Conservation (phyloP, 1,140 invertebrate species). For the Macrosteles quadrilineatus region DNA sequence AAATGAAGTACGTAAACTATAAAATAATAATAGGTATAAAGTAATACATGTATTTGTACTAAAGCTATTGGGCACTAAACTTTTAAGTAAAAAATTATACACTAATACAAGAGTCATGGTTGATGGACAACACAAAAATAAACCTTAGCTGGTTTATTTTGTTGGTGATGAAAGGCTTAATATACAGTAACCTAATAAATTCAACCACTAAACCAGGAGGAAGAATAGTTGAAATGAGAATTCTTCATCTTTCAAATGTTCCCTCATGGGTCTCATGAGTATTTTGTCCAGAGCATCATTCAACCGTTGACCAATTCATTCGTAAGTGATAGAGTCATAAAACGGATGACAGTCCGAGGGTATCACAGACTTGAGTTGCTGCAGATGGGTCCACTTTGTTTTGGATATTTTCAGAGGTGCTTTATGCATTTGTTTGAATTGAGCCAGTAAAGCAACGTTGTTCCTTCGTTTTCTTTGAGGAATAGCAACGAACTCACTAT, state of each 20-base stretch:
- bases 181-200: background rate
- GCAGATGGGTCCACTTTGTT: constrained; percentile 1
- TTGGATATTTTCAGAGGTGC: background rate
- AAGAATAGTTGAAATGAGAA: background rate
- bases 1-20: too few relatives aligned
- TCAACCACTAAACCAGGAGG: background rate
- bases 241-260: background rate
- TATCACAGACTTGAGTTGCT: background rate
- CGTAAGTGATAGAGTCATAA: constrained; percentile 1
- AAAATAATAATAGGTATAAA: too few relatives aligned
- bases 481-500: background rate
- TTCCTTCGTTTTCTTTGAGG: background rate
- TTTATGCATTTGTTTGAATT: background rate
- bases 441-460: background rate
- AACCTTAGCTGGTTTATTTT: background rate
- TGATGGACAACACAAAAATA: background rate
- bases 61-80: too few relatives aligned
- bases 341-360: constrained; percentile 1
- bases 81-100: too few relatives aligned
- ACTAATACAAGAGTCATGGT: background rate
- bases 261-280: background rate
- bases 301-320: background rate
- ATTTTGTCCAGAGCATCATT: background rate
- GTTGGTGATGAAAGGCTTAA: background rate
- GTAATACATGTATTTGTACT: too few relatives aligned